phyloP scores from a whole-genome alignment of 2,113 vertebrate genomes.

The Grallaria varia region DNA sequence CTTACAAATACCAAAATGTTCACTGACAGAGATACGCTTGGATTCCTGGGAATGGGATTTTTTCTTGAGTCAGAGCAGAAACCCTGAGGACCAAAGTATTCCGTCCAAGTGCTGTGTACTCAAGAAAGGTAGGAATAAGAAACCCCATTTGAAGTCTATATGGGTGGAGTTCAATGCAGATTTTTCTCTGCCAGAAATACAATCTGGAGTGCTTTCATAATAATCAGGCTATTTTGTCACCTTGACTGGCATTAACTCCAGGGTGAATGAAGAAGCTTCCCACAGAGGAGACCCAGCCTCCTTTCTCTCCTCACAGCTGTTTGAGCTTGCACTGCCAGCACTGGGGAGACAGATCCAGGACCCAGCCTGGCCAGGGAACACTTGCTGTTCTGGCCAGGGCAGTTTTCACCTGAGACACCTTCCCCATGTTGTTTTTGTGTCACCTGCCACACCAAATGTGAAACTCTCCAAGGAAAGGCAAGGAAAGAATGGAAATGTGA shows the following conservation, averaged over 20 bases:
- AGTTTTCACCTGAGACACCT: neutral
- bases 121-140: neutral
- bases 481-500: neutral
- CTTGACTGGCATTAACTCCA: neutral
- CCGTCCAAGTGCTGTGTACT: neutral
- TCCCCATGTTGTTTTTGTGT: neutral
- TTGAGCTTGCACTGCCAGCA: neutral
- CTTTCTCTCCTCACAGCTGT: neutral
- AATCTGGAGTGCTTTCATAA: neutral
- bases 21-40: neutral
- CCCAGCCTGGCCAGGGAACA: neutral
- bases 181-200: neutral
- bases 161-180: neutral
- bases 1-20: neutral
- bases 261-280: neutral
- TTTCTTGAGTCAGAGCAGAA: neutral
- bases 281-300: neutral
- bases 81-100: neutral
- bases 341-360: neutral
- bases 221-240: neutral
- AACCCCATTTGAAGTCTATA: neutral
- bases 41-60: neutral
- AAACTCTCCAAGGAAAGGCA: neutral
- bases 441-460: accelerated
- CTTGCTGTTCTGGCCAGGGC: neutral